Evolutionary conservation across 2,797 vertebrate genomes (phyloP).

Genomic region (Helarctos malayanus): DNA sequence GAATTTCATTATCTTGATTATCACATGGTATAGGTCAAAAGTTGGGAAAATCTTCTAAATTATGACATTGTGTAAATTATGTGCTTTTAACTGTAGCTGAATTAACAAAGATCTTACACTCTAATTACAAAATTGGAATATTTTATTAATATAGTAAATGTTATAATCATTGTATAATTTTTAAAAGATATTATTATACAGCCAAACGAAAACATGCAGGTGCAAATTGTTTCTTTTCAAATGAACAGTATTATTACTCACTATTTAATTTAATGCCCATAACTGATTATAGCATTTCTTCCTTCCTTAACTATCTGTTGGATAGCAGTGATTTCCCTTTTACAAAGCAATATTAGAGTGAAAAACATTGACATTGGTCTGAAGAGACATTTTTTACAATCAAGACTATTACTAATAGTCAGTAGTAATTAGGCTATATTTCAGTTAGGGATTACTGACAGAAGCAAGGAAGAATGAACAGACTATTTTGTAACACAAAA

Average conservation of each 20-base stretch:
- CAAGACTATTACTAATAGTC: constrained; percentile 38
- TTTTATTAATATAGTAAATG: constrained; percentile 14
- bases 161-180: constrained; percentile 24
- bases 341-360: constrained; percentile 38
- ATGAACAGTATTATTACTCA: neutral
- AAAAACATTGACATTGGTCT: constrained; percentile 1
- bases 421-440: neutral
- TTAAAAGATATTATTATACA: constrained; percentile 6
- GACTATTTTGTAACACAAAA: neutral
- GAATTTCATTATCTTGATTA: neutral
- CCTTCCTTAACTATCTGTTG: neutral
- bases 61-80: neutral
- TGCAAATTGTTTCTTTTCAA: constrained; percentile 57
- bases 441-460: neutral
- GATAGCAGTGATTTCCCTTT: constrained; percentile 67
- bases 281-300: constrained; percentile 26
- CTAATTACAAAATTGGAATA: neutral
- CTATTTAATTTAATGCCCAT: constrained; percentile 43
- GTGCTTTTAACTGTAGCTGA: neutral
- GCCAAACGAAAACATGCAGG: constrained; percentile 22
- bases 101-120: neutral
- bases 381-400: neutral
- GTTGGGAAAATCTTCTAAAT: neutral
- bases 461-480: neutral
- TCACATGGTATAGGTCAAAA: neutral